phyloP scores from a whole-genome alignment of 2,113 vertebrate species.

The Epinephelus lanceolatus region DNA sequence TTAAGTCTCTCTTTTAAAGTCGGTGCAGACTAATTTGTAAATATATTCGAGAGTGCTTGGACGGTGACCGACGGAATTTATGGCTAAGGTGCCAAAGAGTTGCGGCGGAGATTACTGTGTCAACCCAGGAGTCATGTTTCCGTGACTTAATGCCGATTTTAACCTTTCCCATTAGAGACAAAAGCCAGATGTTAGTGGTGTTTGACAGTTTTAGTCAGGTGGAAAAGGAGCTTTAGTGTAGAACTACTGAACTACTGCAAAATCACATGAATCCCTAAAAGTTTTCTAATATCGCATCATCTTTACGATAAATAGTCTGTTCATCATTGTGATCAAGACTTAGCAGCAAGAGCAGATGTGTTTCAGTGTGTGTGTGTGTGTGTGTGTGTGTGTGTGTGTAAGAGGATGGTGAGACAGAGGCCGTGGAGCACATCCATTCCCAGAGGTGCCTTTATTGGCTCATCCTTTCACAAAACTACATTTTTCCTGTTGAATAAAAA shows the following conservation, averaged over 20 bases:
- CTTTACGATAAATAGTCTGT: background rate
- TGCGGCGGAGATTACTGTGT: too few relatives aligned
- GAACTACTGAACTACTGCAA: background rate
- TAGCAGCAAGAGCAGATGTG: background rate
- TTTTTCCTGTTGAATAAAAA: slow-evolving; percentile 52
- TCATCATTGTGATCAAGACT: slow-evolving; percentile 4
- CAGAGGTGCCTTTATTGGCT: slow-evolving; percentile 35
- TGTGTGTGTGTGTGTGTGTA: background rate
- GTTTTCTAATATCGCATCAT: background rate
- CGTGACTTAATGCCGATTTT: too few relatives aligned
- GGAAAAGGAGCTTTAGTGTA: too few relatives aligned
- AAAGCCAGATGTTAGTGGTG: too few relatives aligned
- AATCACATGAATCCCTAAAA: background rate
- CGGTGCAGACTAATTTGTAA: too few relatives aligned
- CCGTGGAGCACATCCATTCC: background rate
- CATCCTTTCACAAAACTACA: slow-evolving; percentile 50
- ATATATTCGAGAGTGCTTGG: too few relatives aligned
- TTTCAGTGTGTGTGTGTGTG: background rate
- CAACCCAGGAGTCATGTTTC: too few relatives aligned
- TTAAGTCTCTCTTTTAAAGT: too few relatives aligned
- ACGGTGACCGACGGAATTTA: too few relatives aligned
- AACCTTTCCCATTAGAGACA: too few relatives aligned
- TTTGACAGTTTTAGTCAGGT: too few relatives aligned
- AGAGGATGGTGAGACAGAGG: slow-evolving; percentile 3
- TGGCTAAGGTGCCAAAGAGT: too few relatives aligned